phyloP scores from a whole-genome alignment of 2,888 invertebrate genomes.

The Abrostola tripartita region DNA sequence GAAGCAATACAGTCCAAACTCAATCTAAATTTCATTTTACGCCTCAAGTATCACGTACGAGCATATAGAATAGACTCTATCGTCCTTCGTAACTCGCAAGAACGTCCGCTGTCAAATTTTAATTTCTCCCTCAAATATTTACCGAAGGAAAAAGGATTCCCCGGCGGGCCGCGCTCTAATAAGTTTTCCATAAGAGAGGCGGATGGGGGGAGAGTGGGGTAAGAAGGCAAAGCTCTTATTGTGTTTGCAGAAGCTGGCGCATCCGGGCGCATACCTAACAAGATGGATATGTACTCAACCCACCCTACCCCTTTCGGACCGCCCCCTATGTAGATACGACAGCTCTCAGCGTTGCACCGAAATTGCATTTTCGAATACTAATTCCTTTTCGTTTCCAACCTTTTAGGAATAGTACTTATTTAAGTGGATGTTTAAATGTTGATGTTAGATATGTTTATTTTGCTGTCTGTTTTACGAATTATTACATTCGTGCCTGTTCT shows the following conservation, averaged over 20 bases:
- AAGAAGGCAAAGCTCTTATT: slow-evolving; percentile 86
- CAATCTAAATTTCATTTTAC: slow-evolving; percentile 88
- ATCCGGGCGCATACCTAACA: slow-evolving; percentile 88
- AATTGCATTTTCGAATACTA: slow-evolving; percentile 88
- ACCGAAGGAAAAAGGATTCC: slow-evolving; percentile 88
- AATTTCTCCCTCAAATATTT: slow-evolving; percentile 89
- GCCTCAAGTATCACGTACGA: slow-evolving; percentile 85
- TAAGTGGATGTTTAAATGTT: slow-evolving; percentile 50
- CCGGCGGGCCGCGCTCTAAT: slow-evolving; percentile 87
- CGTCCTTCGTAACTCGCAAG: slow-evolving; percentile 77
- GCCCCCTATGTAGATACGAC: slow-evolving; percentile 75
- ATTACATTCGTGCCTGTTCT: slow-evolving; percentile 1
- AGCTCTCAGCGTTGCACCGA: slow-evolving; percentile 79
- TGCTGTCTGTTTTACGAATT: background rate
- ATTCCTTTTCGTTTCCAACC: slow-evolving; percentile 75
- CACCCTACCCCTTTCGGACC: slow-evolving; percentile 79
- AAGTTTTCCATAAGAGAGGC: slow-evolving; percentile 87
- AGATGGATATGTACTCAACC: slow-evolving; percentile 85
- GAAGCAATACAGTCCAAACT: slow-evolving; percentile 80
- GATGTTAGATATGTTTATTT: slow-evolving; percentile 13
- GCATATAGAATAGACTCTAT: slow-evolving; percentile 81
- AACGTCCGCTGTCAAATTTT: slow-evolving; percentile 88
- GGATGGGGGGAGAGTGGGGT: slow-evolving; percentile 65
- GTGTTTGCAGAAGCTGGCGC: slow-evolving; percentile 88
- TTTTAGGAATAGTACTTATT: slow-evolving; percentile 57